Evolutionary conservation across 2,113 vertebrate genomes (phyloP), one percentile per base, ranked within the genome.

Genomic region (Phainopepla nitens): DNA sequence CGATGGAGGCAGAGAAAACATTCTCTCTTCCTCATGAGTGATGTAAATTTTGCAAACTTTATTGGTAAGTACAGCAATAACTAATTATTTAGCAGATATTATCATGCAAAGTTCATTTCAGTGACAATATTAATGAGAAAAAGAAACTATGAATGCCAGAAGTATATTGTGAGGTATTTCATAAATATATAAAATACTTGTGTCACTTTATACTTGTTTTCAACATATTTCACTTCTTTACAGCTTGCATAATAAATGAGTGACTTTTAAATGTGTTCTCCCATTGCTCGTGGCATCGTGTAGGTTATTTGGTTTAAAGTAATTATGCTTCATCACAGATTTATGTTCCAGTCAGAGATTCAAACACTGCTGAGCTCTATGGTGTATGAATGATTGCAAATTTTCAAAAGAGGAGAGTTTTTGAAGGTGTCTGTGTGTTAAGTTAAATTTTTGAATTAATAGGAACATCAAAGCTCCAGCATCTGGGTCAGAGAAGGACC

Each of bases 391-490:
- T 2, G 41, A 88, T 45, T 64, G 66, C 79, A 77, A 4, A 71
- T 93, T 84, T 92, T 95, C 80, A 82, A 65, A 92, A 87, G 72
- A 75, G 68, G 33, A 75, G 77, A 68, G 53, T 65, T 95, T 97
- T 79, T 97, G 93, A 96, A 95, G 83, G 86, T 93, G 79, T 82
- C 84, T 81, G 87, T 82, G 77, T 92, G 64, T 87, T 94, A 81
- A 93, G 91, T 84, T 87, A 93, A 93, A 73, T 92, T 93, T 90
- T 78, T 72, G 71, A 94, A 93, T 95, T 96, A 96, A 96, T 89
- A 75, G 78, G 85, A 83, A 90, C 78, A 95, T 96, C 94, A 96
- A 91, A 97, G 92, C 73, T 81, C 17, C 33, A 78, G 73, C 93
- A 95, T 94, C 81, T 93, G 87, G 83, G 92, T 92, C 94, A 94